Base-by-base conservation (phyloP, 1,140 invertebrate species). In the Drosophila tropicalis region DNA sequence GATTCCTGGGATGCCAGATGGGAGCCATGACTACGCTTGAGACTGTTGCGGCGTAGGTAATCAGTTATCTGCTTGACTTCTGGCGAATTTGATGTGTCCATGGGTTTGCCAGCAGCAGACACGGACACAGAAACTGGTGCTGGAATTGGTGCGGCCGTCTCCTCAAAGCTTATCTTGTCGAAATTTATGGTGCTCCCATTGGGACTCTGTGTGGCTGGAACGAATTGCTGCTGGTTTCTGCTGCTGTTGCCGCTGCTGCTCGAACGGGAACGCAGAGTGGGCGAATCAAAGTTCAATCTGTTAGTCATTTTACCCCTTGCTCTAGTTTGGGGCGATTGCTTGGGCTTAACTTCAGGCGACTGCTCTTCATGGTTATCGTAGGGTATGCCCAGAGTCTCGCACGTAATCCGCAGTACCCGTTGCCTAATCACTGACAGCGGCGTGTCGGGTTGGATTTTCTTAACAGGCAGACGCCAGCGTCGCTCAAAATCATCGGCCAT, bases 131-230 rank as follows among this genome's bases (percentile, higher is more conserved):
- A 51, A 10, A 22, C 44, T 22, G 47, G 4, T 29, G 62, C 56
- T 9, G 32, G 9, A 1, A 56, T 25, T 10, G 29, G 40, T 15
- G 40, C 54, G 0, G 32, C 36, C 3, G 90, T 82, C 57, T 91
- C 90, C 65, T 91, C 90, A 25, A 91, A 91, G 70, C 90, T 91
- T 4, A 91, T 91, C 67, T 91, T 91, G 61, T 91, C 90, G 47
- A 91, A 91, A 61, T 91, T 76, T 5, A 91, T 85, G 13, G 90
- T 91, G 32, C 82, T 76, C 5, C 63, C 67, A 22, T 62, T 76
- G 44, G 44, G 62, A 29, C 6, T 41, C 25, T 1, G 15, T 12
- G 36, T 39, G 5, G 13, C 13, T 34, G 13, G 63, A 12, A 56
- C 17, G 40, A 41, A 56, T 47, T 5, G 66, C 56, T 0, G 9